These are phyloP conservation scores for Abrostola tripartita DNA, from an alignment of 2,888 invertebrate species.

Conservation along the genomic window DNA sequence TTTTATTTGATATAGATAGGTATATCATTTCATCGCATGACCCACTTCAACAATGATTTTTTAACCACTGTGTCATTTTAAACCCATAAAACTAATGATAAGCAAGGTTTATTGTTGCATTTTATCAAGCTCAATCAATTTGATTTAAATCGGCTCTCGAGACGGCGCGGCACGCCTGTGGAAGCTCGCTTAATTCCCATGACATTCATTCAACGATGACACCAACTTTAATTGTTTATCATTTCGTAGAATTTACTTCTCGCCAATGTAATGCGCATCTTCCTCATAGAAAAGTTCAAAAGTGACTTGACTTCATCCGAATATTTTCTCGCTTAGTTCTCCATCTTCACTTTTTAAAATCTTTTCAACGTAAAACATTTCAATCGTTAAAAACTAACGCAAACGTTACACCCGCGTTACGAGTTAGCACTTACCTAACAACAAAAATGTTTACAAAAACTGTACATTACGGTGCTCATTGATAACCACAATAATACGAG, in stretches of 20 bases:
- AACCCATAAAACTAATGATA: conserved; percentile 46
- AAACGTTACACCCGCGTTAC: conserved; percentile 44
- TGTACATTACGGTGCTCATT: conserved; percentile 47
- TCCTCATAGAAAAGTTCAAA: not conserved
- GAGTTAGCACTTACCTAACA: conserved; percentile 53
- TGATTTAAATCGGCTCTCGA: conserved; percentile 37
- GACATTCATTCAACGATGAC: conserved; percentile 19
- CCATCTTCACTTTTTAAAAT: too few relatives aligned
- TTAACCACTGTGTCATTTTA: conserved; percentile 38
- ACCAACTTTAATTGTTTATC: conserved; percentile 9
- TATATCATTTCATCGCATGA: conserved; percentile 33
- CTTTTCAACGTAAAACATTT: not conserved
- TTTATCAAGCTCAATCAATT: conserved; percentile 51
- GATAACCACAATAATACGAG: conserved; percentile 54
- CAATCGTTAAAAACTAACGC: conserved; percentile 16
- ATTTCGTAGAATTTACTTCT: conserved; percentile 4
- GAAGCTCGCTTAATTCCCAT: conserved; percentile 13
- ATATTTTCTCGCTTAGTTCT: too few relatives aligned
- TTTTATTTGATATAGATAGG: too few relatives aligned
- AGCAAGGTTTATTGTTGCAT: conserved; percentile 42
- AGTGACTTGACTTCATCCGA: too few relatives aligned
- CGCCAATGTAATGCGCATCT: not conserved
- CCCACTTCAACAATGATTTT: conserved; percentile 51
- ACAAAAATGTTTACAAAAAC: conserved; percentile 63
- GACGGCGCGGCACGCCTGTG: conserved; percentile 11